phyloP scores from a whole-genome alignment of 2,113 vertebrate species.

The Empidonax traillii region DNA sequence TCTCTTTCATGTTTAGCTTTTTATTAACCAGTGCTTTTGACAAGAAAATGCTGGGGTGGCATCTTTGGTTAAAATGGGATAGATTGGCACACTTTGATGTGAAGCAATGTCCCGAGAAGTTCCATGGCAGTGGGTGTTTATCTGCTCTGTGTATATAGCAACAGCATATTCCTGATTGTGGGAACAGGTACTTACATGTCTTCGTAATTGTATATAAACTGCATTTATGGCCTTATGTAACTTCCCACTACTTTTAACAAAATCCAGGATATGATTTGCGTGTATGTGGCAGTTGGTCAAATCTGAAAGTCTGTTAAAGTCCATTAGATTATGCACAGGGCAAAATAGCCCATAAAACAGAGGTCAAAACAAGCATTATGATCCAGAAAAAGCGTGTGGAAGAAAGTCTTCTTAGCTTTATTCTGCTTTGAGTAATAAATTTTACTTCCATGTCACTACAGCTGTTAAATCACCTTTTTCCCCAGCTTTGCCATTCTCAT shows the following conservation, averaged over 20 bases:
- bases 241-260: not conserved
- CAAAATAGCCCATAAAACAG: not conserved
- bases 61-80: not conserved
- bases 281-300: not conserved
- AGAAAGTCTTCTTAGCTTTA: constrained; percentile 57
- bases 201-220: not conserved
- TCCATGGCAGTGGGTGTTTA: not conserved
- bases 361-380: constrained; percentile 26
- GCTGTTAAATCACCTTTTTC: constrained; percentile 78
- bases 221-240: not conserved
- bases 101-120: not conserved
- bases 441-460: not conserved
- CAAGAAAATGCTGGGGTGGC: not conserved
- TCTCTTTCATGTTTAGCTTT: not conserved
- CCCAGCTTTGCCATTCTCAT: constrained; percentile 86
- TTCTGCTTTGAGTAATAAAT: constrained; percentile 32
- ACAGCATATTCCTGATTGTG: not conserved
- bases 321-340: not conserved
- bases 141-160: not conserved
- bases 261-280: not conserved
- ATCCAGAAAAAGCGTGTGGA: constrained; percentile 38
- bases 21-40: not conserved
- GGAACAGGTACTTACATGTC: not conserved
- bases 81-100: not conserved
- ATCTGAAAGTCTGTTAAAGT: not conserved